Percentiles rank a stretch among this genome's conserved stretches.
Conservation (phyloP, 2,888 invertebrate species). For the Sinopyrophorus schimmeli region DNA sequence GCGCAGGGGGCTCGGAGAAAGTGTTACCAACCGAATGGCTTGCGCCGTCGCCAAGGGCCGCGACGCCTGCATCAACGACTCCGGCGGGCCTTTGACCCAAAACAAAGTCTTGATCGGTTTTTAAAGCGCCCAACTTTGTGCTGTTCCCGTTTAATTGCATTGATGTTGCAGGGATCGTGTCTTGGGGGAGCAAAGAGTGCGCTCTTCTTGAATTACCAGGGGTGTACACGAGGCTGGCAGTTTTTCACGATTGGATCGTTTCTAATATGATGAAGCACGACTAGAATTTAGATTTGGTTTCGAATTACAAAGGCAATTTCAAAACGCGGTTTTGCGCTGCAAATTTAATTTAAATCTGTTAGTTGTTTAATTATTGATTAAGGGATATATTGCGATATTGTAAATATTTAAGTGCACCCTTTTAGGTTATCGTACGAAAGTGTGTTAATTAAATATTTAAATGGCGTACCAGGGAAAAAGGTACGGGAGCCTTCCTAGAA, state of each 20-base stretch:
- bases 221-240: slow-evolving; percentile 2
- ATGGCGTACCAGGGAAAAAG: too few species aligned
- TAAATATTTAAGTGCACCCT: too few species aligned
- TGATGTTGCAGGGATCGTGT: slow-evolving; percentile 5
- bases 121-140: background rate
- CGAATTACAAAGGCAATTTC: too few species aligned
- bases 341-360: too few species aligned
- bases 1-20: background rate
- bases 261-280: too few species aligned
- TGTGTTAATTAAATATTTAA: too few species aligned
- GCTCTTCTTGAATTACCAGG: background rate
- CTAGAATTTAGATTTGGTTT: too few species aligned
- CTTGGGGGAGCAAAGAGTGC: slow-evolving; percentile 8
- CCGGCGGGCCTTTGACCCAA: slow-evolving; percentile 12
- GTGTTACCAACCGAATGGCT: background rate
- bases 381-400: too few species aligned
- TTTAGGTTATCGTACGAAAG: too few species aligned
- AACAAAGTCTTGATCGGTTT: background rate
- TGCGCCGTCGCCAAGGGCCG: background rate
- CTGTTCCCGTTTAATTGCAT: background rate
- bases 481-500: too few species aligned
- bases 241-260: slow-evolving; percentile 4
- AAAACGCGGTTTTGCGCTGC: too few species aligned
- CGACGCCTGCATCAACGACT: slow-evolving; percentile 14
- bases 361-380: too few species aligned